Evolutionary conservation across 1,140 invertebrate genomes (phyloP), one percentile per base, ranked within the genome.

Genomic region (Lucilia sericata): DNA sequence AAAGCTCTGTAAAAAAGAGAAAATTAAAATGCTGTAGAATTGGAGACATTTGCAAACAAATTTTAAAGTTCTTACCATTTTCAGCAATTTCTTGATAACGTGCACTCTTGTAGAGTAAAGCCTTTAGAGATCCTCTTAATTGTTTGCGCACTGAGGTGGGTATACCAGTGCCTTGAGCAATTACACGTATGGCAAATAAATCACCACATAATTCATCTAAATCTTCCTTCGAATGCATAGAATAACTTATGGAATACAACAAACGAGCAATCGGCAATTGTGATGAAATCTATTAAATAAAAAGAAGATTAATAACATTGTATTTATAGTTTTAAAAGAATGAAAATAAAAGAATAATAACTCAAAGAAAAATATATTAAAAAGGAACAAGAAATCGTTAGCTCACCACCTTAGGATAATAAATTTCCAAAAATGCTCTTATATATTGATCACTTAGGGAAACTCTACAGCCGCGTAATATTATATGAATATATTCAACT

Each of bases 141-240:
- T 91, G 89, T 70, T 90, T 89, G 14, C 89, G 88, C 17, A 91
- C 89, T 0, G 89, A 88, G 21, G 88, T 84, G 7, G 89, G 89
- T 60, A 91, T 88, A 36, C 89, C 89, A 19, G 89, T 91, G 2
- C 88, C 86, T 76, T 91, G 88, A 60, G 89, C 89, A 84, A 91
- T 89, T 19, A 91, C 87, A 0, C 90, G 87, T 74, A 91, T 90
- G 36, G 90, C 90, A 86, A 91, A 90, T 5, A 91, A 87, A 86
- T 91, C 90, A n/a, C 90, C 89, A 80, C 90, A 91, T 65, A 91
- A 76, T 80, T 91, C 90, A 65, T 91, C 89, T 2, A 90, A 87
- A 83, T 91, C 90, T 65, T 91, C 90, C 84, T 91, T 91, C 0
- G 90, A 88, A 85, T 90, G 88, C 87, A 91, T 88, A 8, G 88